A percentile compares a stretch with the other conserved stretches of the same genome.
These are phyloP conservation scores for Virgularia gustaviana DNA, from an alignment of 92 coral and sea anemone species.

Conservation along the genomic window DNA sequence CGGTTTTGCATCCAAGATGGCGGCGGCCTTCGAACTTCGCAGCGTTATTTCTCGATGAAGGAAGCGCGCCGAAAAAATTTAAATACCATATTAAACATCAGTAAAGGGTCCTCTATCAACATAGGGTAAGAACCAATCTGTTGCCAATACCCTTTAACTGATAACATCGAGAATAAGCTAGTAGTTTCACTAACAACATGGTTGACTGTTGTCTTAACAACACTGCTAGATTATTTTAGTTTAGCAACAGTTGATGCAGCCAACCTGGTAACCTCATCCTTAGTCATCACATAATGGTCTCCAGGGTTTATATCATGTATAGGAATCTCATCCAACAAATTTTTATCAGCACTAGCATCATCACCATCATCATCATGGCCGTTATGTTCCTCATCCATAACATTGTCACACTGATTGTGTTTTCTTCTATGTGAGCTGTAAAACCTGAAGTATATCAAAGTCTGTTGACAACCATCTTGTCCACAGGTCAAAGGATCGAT, in stretches of 20 bases:
- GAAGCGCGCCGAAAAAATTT: no score
- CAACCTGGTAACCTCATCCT: not conserved
- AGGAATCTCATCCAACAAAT: no score
- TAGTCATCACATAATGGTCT: not conserved
- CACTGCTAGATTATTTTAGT: slow-evolving; percentile 4
- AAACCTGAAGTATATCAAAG: not conserved
- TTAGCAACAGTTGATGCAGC: not conserved
- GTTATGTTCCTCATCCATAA: not conserved
- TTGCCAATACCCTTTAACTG: no score
- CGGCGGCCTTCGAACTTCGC: no score
- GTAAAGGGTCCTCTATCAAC: no score
- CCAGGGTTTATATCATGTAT: not conserved
- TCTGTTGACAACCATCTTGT: not conserved
- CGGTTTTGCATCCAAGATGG: no score
- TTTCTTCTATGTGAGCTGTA: not conserved
- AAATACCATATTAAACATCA: no score
- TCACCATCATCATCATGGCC: not conserved
- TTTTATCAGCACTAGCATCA: no score
- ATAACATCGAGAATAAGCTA: no score
- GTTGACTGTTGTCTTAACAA: slow-evolving; percentile 5
- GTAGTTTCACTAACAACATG: no score
- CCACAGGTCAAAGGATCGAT: not conserved
- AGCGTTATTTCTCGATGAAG: no score
- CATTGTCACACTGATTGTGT: not conserved
- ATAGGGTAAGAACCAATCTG: no score